A percentile compares a stretch with the other conserved stretches of the same genome.
phyloP scores from a whole-genome alignment of 2,888 invertebrate genomes.

The Platycheirus rosarum region DNA sequence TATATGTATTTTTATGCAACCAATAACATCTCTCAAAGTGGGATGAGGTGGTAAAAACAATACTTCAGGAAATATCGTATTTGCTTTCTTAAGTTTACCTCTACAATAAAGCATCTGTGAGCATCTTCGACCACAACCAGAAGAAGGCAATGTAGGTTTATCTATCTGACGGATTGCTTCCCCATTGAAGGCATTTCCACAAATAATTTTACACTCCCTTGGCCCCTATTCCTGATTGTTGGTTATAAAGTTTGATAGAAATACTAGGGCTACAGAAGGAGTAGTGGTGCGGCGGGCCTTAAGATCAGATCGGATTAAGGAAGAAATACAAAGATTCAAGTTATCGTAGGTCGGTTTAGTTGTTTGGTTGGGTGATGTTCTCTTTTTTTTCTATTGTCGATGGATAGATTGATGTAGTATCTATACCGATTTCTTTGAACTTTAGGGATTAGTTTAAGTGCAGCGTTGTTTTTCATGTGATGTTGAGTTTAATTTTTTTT shows the following conservation, averaged over 20 bases:
- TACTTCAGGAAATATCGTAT: too few relatives aligned
- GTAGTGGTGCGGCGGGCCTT: slow-evolving; percentile 12
- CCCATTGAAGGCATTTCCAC: slow-evolving; percentile 60
- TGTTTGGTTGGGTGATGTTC: neutral
- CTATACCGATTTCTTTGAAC: slow-evolving; percentile 39
- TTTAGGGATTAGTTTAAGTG: slow-evolving; percentile 63
- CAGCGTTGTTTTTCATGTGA: slow-evolving; percentile 45
- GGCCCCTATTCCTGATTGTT: slow-evolving; percentile 42
- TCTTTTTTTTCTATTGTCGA: neutral
- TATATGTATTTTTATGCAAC: too few relatives aligned
- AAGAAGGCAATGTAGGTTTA: slow-evolving; percentile 17
- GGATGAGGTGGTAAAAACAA: too few relatives aligned
- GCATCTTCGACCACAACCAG: neutral
- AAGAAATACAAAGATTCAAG: slow-evolving; percentile 56
- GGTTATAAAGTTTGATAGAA: neutral
- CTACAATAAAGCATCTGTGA: neutral
- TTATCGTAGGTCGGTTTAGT: slow-evolving; percentile 23
- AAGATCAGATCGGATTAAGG: slow-evolving; percentile 55
- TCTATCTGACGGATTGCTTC: slow-evolving; percentile 54
- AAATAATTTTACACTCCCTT: slow-evolving; percentile 1
- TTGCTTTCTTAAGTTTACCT: too few relatives aligned
- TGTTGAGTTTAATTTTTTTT: slow-evolving; percentile 33
- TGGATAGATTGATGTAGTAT: slow-evolving; percentile 16
- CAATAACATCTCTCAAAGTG: too few relatives aligned
- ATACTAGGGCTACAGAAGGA: neutral